Evolutionary conservation across 2,888 invertebrate genomes (phyloP).

Genomic region (Junonia oenone): DNA sequence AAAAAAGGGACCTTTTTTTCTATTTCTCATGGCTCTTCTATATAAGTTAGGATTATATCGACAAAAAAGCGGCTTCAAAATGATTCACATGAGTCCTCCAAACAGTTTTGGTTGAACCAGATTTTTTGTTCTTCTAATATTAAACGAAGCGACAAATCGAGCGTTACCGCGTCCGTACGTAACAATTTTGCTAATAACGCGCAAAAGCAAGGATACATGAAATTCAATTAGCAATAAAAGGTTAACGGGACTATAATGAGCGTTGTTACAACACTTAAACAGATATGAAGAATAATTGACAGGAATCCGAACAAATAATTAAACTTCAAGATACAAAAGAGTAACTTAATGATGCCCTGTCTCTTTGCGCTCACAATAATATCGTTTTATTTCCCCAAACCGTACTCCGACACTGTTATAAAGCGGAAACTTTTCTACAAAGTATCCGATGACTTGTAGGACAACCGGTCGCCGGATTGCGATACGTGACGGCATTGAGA

Average conservation of each 20-base stretch:
- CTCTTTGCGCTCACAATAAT: conserved; percentile 28
- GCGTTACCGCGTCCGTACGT: not conserved
- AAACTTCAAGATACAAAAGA: conserved; percentile 20
- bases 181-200: not conserved
- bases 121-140: not conserved
- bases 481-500: conserved; percentile 22
- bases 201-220: not conserved
- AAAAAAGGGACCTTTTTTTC: too few relatives aligned
- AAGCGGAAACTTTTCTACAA: conserved; percentile 28
- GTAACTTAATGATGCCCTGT: conserved; percentile 30
- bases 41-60: not conserved
- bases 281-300: conserved; percentile 12
- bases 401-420: conserved; percentile 27
- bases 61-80: not conserved
- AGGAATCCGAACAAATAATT: conserved; percentile 20
- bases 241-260: conserved; percentile 2
- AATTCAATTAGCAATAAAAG: not conserved
- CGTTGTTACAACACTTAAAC: conserved; percentile 1
- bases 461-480: conserved; percentile 25
- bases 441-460: conserved; percentile 21
- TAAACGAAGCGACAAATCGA: not conserved
- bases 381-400: conserved; percentile 33
- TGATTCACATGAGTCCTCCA: not conserved
- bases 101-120: not conserved
- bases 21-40: too few relatives aligned